A percentile compares a stretch with the other conserved stretches of the same genome.
Evolutionary conservation across 2,888 invertebrate genomes (phyloP).

Genomic region (Phanerotoma sp.): DNA sequence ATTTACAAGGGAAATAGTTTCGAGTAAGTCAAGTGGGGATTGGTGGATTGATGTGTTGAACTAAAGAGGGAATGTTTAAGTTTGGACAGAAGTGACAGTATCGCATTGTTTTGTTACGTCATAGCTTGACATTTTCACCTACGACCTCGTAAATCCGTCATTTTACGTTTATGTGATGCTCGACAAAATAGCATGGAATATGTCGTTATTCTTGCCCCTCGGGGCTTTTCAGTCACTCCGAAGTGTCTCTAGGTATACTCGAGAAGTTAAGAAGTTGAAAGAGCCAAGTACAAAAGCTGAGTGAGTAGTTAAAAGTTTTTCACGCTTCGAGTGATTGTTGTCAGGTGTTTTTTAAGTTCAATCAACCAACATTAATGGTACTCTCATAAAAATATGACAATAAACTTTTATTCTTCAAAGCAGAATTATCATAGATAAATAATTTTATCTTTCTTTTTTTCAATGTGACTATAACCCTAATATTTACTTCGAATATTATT

Average conservation of each 20-base stretch:
- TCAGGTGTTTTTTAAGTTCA: too few species aligned
- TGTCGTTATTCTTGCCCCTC: slow-evolving; percentile 22
- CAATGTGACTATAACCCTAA: too few species aligned
- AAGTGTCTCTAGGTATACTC: not conserved
- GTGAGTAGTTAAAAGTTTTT: slow-evolving; percentile 4
- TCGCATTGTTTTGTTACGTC: slow-evolving; percentile 37
- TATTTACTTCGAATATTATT: too few species aligned
- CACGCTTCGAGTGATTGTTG: slow-evolving; percentile 13
- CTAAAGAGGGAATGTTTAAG: slow-evolving; percentile 1
- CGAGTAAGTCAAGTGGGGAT: too few species aligned
- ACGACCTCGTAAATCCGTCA: slow-evolving; percentile 39
- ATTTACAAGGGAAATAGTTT: not conserved
- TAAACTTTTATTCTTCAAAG: too few species aligned
- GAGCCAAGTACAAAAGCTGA: not conserved
- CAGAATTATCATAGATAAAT: too few species aligned
- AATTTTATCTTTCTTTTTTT: too few species aligned
- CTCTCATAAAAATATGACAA: too few species aligned
- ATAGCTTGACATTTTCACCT: slow-evolving; percentile 12
- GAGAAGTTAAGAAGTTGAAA: not conserved
- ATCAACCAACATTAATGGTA: too few species aligned
- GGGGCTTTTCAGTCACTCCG: not conserved
- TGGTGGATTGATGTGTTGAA: too few species aligned
- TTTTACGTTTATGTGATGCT: not conserved
- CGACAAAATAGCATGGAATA: slow-evolving; percentile 29
- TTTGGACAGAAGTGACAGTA: slow-evolving; percentile 10